Evolutionary conservation across 1,140 invertebrate species (phyloP).

Genomic region (Pemphigus obesinymphae): DNA sequence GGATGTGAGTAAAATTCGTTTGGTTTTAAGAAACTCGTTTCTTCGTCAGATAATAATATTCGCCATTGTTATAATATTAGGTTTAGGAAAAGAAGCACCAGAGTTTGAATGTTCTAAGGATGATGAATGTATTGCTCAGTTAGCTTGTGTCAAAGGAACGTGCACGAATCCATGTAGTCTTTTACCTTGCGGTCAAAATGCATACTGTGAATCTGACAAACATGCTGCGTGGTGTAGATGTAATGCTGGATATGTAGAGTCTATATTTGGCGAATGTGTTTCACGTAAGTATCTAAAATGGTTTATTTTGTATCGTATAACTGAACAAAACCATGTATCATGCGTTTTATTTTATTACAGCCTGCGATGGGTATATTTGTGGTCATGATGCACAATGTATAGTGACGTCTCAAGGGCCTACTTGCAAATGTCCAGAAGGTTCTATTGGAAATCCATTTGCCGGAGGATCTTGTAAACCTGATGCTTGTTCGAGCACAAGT

Average conservation of each 20-base stretch:
- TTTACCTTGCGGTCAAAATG: slow-evolving; percentile 73
- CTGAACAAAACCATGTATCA: slow-evolving; percentile 65
- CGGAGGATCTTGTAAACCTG: slow-evolving; percentile 66
- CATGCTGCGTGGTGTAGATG: slow-evolving; percentile 85
- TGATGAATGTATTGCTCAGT: slow-evolving; percentile 77
- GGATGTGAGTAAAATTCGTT: slow-evolving; percentile 58
- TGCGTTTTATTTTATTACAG: slow-evolving; percentile 67
- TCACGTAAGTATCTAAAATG: slow-evolving; percentile 69
- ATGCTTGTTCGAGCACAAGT: slow-evolving; percentile 65
- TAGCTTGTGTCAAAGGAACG: slow-evolving; percentile 72
- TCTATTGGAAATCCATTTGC: slow-evolving; percentile 75
- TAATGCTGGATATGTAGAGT: slow-evolving; percentile 62
- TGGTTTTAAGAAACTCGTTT: background rate
- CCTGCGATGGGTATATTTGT: slow-evolving; percentile 59
- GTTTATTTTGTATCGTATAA: slow-evolving; percentile 68
- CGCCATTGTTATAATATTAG: background rate
- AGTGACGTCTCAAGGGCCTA: slow-evolving; percentile 68
- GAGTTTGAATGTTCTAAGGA: slow-evolving; percentile 70
- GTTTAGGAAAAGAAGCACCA: slow-evolving; percentile 35
- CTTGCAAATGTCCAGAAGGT: slow-evolving; percentile 67
- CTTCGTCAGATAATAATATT: background rate
- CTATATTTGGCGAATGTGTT: slow-evolving; percentile 59
- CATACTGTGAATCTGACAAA: slow-evolving; percentile 59
- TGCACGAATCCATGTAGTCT: slow-evolving; percentile 71
- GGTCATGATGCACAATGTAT: slow-evolving; percentile 70